A percentile compares a stretch with the other conserved stretches of the same genome.
Conservation (phyloP, 2,888 invertebrate genomes). For the Willowsia nigromaculata region DNA sequence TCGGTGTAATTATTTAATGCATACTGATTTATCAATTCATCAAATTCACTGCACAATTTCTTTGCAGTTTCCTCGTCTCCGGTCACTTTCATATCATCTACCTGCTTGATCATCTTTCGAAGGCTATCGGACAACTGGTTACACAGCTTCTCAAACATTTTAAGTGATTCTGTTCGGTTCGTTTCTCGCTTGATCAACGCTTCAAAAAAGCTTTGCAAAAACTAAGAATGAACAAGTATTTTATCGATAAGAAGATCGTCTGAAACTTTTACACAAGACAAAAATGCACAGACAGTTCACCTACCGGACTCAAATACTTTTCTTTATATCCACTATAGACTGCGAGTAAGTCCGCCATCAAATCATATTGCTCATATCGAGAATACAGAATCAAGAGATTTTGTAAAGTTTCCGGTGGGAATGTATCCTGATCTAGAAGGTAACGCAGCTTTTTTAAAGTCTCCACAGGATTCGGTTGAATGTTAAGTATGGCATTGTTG, state of each 20-base stretch:
- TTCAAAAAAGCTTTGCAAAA: constrained; percentile 96
- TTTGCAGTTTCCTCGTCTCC: constrained; percentile 72
- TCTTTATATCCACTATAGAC: constrained; percentile 98
- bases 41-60: constrained; percentile 75
- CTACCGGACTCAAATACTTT: constrained; percentile 93
- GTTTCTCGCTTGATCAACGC: constrained; percentile 98
- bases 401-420: constrained; percentile 98
- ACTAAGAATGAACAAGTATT: constrained; percentile 83
- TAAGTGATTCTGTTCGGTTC: constrained; percentile 96
- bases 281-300: constrained; percentile 75
- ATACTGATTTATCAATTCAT: constrained; percentile 80
- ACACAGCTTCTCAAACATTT: constrained; percentile 96
- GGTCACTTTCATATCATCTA: constrained; percentile 63
- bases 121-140: constrained; percentile 93
- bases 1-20: not conserved
- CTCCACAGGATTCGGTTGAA: constrained; percentile 92
- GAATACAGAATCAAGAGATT: constrained; percentile 96
- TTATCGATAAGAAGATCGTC: not conserved
- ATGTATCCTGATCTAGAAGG: constrained; percentile 95
- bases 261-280: not conserved
- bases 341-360: constrained; percentile 98
- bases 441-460: constrained; percentile 97
- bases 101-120: constrained; percentile 90
- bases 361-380: constrained; percentile 97
- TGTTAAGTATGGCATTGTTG: constrained; percentile 95